Percentiles rank a stretch among this genome's conserved stretches.
Conservation (phyloP, 2,888 invertebrate species). For the Netelia fuscicornis region DNA sequence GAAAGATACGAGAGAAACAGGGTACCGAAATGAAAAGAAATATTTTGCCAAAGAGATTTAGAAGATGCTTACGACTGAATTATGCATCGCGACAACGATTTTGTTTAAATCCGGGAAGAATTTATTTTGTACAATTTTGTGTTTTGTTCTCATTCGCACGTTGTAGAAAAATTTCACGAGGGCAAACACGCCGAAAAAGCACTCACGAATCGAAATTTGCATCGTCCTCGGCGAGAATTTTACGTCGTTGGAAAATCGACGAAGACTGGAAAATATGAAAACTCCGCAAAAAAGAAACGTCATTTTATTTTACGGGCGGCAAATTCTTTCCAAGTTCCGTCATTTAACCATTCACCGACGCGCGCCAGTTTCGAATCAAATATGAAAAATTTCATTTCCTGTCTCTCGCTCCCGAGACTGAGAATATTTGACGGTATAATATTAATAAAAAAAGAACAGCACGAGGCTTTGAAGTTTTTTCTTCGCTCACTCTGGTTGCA, state of each 20-base stretch:
- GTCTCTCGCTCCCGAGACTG: constrained; percentile 1
- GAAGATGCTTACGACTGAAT: constrained; percentile 32
- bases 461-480: constrained; percentile 20
- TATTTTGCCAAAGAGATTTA: constrained; percentile 66
- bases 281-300: neutral
- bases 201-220: neutral
- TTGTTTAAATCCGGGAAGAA: neutral
- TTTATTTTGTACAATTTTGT: neutral
- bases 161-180: neutral
- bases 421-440: neutral
- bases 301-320: neutral
- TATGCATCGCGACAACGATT: constrained; percentile 11
- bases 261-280: neutral
- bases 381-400: neutral
- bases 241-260: neutral
- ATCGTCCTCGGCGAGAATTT: neutral
- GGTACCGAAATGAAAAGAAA: constrained; percentile 55
- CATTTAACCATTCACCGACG: neutral
- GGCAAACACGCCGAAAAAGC: neutral
- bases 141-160: neutral
- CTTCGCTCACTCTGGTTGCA: constrained; percentile 24
- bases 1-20: constrained; percentile 59
- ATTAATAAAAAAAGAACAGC: constrained; percentile 28
- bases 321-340: neutral
- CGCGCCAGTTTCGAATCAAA: neutral